These are phyloP conservation scores for Pelagia noctiluca DNA, from an alignment of 30 jellyfish, hydroid and myxozoan species.

Conservation along the genomic window DNA sequence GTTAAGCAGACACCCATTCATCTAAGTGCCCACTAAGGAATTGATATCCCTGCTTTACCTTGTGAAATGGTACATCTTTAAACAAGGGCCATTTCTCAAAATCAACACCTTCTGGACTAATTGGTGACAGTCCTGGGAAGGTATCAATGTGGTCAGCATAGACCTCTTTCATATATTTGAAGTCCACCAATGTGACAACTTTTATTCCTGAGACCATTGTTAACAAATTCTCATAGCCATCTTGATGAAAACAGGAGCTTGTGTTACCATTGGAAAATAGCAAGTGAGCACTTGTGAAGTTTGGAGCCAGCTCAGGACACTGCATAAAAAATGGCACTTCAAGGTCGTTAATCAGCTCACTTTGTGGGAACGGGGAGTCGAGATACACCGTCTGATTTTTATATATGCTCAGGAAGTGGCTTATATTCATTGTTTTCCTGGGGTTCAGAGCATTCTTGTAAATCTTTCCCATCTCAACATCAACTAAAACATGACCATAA, in stretches of 20 bases:
- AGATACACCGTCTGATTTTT: conserved; percentile 72
- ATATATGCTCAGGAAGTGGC: conserved; percentile 76
- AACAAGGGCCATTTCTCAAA: conserved; percentile 82
- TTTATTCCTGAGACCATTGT: conserved; percentile 82
- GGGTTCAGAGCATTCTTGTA: conserved; percentile 68
- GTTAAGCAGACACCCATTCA: no score
- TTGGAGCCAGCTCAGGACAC: conserved; percentile 79
- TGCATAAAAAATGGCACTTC: conserved; percentile 92
- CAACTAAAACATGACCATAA: conserved; percentile 82
- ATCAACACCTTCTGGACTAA: conserved; percentile 90
- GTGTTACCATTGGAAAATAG: conserved; percentile 95
- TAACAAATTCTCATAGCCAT: conserved; percentile 92
- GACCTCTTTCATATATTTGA: conserved; percentile 60
- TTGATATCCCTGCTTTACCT: no score
- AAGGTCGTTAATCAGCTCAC: conserved; percentile 83
- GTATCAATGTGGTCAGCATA: conserved; percentile 71
- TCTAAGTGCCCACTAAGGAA: no score
- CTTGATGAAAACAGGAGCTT: conserved; percentile 91
- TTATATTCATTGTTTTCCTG: conserved; percentile 85
- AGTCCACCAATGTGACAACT: conserved; percentile 63
- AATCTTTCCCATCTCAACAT: conserved; percentile 84
- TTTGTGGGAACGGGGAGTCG: conserved; percentile 96
- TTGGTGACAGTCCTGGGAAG: conserved; percentile 95
- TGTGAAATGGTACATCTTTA: conserved; percentile 82
- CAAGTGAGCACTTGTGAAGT: conserved; percentile 86